A percentile compares a stretch with the other conserved stretches of the same genome.
These are phyloP conservation scores for Tethea ocularis DNA, from an alignment of 2,888 invertebrate species.

Conservation along the genomic window DNA sequence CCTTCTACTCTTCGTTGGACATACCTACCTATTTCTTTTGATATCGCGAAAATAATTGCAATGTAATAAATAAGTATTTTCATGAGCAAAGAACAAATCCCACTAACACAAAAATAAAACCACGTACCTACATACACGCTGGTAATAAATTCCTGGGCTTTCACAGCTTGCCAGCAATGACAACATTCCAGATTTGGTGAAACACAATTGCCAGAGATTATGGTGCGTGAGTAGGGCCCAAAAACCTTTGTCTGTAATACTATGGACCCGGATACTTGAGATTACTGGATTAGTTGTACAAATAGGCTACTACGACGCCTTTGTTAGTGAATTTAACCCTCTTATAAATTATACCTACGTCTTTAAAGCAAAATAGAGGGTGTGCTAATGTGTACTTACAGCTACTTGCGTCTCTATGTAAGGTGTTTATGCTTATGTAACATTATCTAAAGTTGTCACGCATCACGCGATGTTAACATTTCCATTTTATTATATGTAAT, in stretches of 20 bases:
- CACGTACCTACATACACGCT: not conserved
- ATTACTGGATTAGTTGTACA: conserved; percentile 3
- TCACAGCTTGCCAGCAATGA: conserved; percentile 20
- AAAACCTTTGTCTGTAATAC: not conserved
- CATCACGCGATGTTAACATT: not conserved
- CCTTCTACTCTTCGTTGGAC: too few species aligned
- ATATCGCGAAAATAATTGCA: too few species aligned
- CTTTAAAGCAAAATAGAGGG: not conserved
- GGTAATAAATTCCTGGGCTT: conserved; percentile 11
- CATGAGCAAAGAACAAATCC: too few species aligned
- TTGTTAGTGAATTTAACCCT: not conserved
- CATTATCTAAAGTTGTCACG: not conserved
- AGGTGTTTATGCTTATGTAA: not conserved
- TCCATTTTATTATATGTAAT: too few species aligned
- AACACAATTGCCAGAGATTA: conserved; percentile 16
- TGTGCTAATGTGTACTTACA: not conserved
- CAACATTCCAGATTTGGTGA: conserved; percentile 25
- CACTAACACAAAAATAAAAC: not conserved
- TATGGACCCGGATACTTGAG: not conserved
- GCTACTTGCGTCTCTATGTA: not conserved
- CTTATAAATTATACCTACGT: not conserved
- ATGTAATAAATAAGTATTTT: not conserved
- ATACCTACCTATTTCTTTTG: too few species aligned
- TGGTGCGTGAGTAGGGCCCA: not conserved
- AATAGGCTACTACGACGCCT: not conserved